Conservation (phyloP, 2,888 invertebrate genomes). For the Hecatera dysodea region DNA sequence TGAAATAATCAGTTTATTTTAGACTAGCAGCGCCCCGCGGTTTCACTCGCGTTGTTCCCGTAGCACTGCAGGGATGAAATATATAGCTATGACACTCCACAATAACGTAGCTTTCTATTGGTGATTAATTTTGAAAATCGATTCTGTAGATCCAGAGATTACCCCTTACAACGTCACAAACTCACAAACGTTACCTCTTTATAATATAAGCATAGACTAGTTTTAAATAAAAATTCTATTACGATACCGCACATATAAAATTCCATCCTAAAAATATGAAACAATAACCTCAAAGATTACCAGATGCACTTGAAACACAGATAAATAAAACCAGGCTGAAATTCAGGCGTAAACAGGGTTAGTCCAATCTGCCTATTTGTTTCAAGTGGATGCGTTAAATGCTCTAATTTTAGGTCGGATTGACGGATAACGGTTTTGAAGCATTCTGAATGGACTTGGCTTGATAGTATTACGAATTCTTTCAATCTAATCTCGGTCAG, state of each 20-base stretch:
- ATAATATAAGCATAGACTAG: too few relatives aligned
- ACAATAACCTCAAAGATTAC: slow-evolving; percentile 8
- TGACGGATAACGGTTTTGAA: slow-evolving; percentile 1
- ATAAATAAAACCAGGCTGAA: slow-evolving; percentile 39
- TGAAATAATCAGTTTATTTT: slow-evolving; percentile 15
- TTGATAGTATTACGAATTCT: background rate
- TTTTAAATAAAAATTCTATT: background rate
- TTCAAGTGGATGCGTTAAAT: slow-evolving; percentile 49
- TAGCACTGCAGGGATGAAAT: too few relatives aligned
- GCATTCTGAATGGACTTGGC: background rate
- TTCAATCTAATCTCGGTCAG: background rate
- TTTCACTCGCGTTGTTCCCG: too few relatives aligned
- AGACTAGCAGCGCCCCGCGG: too few relatives aligned
- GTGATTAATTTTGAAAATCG: too few relatives aligned
- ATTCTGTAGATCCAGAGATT: too few relatives aligned
- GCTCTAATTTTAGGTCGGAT: slow-evolving; percentile 31
- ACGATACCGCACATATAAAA: slow-evolving; percentile 14
- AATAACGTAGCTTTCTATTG: too few relatives aligned
- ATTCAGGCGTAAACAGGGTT: slow-evolving; percentile 38
- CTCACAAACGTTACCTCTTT: too few relatives aligned
- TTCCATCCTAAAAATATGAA: slow-evolving; percentile 25
- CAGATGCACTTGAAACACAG: slow-evolving; percentile 37
- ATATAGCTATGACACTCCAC: too few relatives aligned
- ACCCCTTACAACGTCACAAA: too few relatives aligned
- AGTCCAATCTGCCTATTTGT: slow-evolving; percentile 10